Base-by-base conservation (phyloP, 1,140 invertebrate species). In the Cyclina sinensis region DNA sequence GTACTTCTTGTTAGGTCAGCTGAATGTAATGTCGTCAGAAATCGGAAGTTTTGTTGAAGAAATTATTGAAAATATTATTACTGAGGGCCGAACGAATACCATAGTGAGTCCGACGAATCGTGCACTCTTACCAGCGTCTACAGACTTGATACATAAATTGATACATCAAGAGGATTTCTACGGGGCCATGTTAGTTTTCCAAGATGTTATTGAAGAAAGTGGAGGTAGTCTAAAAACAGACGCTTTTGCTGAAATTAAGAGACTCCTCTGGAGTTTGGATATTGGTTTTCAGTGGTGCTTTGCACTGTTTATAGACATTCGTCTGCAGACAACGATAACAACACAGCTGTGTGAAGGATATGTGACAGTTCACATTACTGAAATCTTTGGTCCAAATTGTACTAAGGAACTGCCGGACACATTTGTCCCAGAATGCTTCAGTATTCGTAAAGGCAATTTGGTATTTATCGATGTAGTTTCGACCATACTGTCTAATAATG, bases 301-400 rank as follows among this genome's bases (percentile, higher is more conserved):
- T 37, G 65, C 37, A n/a, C 30, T 83, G 32, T 83, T 16, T 48
- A 43, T 83, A 7, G 80, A 83, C 39, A 65, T 83, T 9, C 4
- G 32, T 7, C 43, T 27, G 21, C 32, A 70, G 16, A 83, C 43
- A 21, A 68, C 11, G 0, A 18, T 83, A 27, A 68, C 59, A 27
- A 16, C 32, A 39, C 21, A 65, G 30, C 7, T 83, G 11, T 68
- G 57, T 18, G 14, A 48, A 21, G 18, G 37, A 39, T 24, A 35
- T 14, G 30, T 27, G 1, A 21, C 11, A 12, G 43, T 83, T 18
- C 59, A 70, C 27, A 46, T 83, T 11, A 48, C 80, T 1, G 80
- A 83, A 46, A 35, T 83, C n/a, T 83, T 68, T 68, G 80, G 80
- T 24, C 80, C 80, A n/a, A 32, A 70, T 5, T 37, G 32, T 24